phyloP scores from a whole-genome alignment of 2,888 invertebrate genomes.

The Candidula unifasciata region DNA sequence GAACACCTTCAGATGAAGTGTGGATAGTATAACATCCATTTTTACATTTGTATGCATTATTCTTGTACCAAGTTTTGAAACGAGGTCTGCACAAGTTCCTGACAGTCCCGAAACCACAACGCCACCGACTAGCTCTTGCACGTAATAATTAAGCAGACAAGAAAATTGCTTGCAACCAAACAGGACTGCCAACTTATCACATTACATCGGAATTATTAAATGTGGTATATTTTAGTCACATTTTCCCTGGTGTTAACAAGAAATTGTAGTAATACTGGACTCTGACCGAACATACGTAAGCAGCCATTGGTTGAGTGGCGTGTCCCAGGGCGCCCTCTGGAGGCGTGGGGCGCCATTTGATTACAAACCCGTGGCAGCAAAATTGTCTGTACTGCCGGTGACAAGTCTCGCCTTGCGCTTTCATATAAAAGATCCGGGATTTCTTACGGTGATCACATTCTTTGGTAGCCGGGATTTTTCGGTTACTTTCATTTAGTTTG shows the following conservation, averaged over 20 bases:
- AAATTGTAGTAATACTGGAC: not conserved
- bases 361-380: not conserved
- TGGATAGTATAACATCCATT: no score
- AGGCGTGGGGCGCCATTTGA: constrained; percentile 5
- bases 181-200: not conserved
- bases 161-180: no score
- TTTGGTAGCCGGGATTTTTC: constrained; percentile 19
- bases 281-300: constrained; percentile 20
- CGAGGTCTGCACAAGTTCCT: no score
- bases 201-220: not conserved
- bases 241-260: not conserved
- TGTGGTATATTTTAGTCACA: not conserved
- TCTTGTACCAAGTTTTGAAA: no score
- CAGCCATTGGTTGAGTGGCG: not conserved
- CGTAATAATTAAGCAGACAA: no score
- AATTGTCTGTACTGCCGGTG: constrained; percentile 15
- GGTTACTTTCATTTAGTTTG: not conserved
- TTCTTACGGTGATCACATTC: not conserved
- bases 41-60: no score
- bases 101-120: no score
- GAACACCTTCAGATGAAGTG: no score
- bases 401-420: not conserved
- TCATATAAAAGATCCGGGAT: constrained; percentile 15
- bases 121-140: no score
- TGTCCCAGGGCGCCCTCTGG: constrained; percentile 18